A percentile compares a stretch with the other conserved stretches of the same genome.
These are phyloP conservation scores for Chrosomus eos DNA, from an alignment of 2,797 vertebrate genomes.

Conservation along the genomic window DNA sequence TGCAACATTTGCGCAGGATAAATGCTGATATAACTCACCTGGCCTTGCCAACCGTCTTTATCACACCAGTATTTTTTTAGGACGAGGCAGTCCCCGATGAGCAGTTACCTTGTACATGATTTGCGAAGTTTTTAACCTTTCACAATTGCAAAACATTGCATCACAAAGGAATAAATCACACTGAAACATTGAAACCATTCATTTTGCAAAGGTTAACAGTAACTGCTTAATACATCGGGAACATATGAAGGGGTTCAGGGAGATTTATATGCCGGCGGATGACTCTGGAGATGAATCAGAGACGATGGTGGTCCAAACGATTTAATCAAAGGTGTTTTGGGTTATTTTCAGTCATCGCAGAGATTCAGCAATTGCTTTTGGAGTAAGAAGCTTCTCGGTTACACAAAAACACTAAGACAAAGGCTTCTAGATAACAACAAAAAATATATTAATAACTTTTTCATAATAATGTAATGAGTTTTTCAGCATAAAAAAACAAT, in stretches of 20 bases:
- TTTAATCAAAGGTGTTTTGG: constrained; percentile 33
- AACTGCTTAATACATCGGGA: constrained; percentile 53
- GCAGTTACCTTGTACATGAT: constrained; percentile 53
- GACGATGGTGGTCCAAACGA: constrained; percentile 28
- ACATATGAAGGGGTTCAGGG: constrained; percentile 23
- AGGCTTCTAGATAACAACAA: background rate
- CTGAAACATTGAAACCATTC: constrained; percentile 47
- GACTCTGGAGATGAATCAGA: constrained; percentile 48
- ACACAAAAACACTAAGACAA: background rate
- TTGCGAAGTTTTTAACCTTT: constrained; percentile 56
- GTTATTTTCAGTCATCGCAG: constrained; percentile 23
- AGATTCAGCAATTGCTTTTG: background rate
- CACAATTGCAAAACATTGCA: constrained; percentile 53
- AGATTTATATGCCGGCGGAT: constrained; percentile 36
- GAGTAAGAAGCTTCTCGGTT: background rate
- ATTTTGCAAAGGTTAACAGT: constrained; percentile 53
- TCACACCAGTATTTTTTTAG: constrained; percentile 42
- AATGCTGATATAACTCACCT: constrained; percentile 55
- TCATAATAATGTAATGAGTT: too few species aligned
- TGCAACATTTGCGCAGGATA: constrained; percentile 42
- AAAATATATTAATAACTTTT: too few species aligned
- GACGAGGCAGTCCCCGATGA: constrained; percentile 41
- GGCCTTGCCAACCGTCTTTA: constrained; percentile 54
- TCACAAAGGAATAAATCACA: constrained; percentile 56
- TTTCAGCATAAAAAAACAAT: too few species aligned